Evolutionary conservation across 2,888 invertebrate genomes (phyloP), one percentile per base, ranked within the genome.

Genomic region (Lamproptera curius): DNA sequence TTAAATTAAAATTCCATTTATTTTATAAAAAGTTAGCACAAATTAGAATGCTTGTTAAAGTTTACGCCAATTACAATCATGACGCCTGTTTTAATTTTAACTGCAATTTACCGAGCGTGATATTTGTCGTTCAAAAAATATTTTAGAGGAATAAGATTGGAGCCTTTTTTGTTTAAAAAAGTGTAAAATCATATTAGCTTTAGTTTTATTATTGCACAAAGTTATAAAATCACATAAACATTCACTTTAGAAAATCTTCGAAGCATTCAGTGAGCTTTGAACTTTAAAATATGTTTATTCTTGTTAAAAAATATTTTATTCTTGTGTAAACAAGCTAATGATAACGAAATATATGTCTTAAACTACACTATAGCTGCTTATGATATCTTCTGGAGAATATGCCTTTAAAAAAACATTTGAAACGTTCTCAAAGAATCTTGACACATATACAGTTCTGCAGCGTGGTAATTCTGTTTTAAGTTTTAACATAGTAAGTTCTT

Each of bases 391-490:
- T n/a, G 34, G 3, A 39, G 17, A 39, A 43, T 15, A 35, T 13
- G 39, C 23, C 33, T 42, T 31, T 16, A 14, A 42, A 46, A 42
- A 39, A 48, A 48, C 42, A 39, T 43, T 26, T 28, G 42, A 43
- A 48, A 42, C 39, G 39, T 43, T 39, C 42, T 48, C 35, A 38
- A 38, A 43, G 48, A 37, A 26, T 48, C 48, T 48, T 48, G 48
- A 48, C 48, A 48, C 48, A 39, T 42, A 42, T 48, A 42, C 42
- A 23, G 42, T 43, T 43, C 42, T 39, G 38, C 26, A 42, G 47
- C 48, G 38, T 48, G 48, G 42, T 48, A 48, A 43, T 48, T 43
- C 42, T 48, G 39, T 42, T 42, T 48, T 16, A 38, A 48, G 39
- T 38, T 23, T n/a, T 17, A 39, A 35, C 38, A 48, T 16, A 36